Base-by-base conservation (phyloP, 2,888 invertebrate genomes). In the Galerucella pusilla region DNA sequence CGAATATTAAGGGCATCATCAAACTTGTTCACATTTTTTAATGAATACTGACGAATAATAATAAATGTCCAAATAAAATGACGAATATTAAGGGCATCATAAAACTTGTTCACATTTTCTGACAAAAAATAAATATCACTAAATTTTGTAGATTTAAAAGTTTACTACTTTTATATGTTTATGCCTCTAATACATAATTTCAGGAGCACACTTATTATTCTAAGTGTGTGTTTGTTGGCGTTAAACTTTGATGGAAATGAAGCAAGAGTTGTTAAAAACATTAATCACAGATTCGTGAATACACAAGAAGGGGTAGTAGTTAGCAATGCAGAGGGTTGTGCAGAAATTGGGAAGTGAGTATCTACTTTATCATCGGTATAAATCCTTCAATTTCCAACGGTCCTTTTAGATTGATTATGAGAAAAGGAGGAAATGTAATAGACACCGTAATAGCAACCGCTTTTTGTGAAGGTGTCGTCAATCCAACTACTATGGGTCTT, bases 401-500 rank as follows among this genome's bases (percentile, higher is more conserved):
- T 61, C 20, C 14, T 61, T 61, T 28, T 61, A 94, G 94, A 63
- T 86, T 89, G 12, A 94, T 96, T 81, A 88, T 97, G 70, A 87
- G 90, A 80, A 91, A 90, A 83, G 92, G 92, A 80, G 96, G 96
- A 1, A 91, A 92, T 0, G 96, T 95, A 0, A 94, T 94, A 4
- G 97, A 97, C 85, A 94, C 96, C 0, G 94, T 96, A 0, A 93
- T 97, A 81, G 96, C 96, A 0, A 91, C 95, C 0, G 86, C 96
- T 61, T 91, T 97, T 81, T 97, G 97, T 86, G 94, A 96, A 85
- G 97, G 97, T 0, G 90, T 96, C 3, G 91, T 94, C 4, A 93
- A 95, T 85, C 92, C 95, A 5, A 96, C 97, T 86, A 93, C 95
- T 82, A 94, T 94, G 92, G 97, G 97, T 0, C 88, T 97, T 9